Percentiles rank a stretch among this genome's conserved stretches.
Evolutionary conservation across 2,797 vertebrate genomes (phyloP).

Genomic region (Carcharodon carcharias): DNA sequence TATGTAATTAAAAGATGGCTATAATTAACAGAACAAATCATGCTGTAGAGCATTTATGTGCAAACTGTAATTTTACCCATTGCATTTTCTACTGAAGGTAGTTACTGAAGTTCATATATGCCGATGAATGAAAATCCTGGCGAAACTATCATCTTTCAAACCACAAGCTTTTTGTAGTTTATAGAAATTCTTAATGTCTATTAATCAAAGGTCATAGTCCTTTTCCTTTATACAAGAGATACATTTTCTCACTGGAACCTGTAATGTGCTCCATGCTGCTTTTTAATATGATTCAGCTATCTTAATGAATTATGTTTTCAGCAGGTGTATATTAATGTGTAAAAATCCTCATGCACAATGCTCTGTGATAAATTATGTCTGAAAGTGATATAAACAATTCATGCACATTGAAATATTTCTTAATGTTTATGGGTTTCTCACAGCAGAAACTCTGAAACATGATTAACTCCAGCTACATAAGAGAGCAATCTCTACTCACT

Average conservation of each 20-base stretch:
- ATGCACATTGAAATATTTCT: background rate
- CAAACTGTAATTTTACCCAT: background rate
- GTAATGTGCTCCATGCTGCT: background rate
- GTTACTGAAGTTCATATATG: background rate
- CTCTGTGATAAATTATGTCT: constrained; percentile 13
- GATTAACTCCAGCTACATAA: background rate
- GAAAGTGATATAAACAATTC: constrained; percentile 10
- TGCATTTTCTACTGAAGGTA: no score
- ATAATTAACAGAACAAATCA: background rate
- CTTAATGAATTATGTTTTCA: constrained; percentile 6
- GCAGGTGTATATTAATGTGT: background rate
- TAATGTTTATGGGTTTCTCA: background rate
- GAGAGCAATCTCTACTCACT: background rate
- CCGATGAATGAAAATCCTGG: background rate
- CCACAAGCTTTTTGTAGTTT: background rate
- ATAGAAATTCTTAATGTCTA: background rate
- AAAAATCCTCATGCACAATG: background rate
- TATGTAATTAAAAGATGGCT: background rate
- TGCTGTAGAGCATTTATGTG: background rate
- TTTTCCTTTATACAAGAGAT: background rate
- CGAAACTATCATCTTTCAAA: background rate
- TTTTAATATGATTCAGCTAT: background rate
- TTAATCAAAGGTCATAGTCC: background rate
- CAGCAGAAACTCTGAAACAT: background rate
- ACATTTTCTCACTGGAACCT: background rate